Percentiles rank a stretch among this genome's conserved stretches.
Conservation (phyloP, 64 coral and sea anemone species). For the Acropora tenuis region DNA sequence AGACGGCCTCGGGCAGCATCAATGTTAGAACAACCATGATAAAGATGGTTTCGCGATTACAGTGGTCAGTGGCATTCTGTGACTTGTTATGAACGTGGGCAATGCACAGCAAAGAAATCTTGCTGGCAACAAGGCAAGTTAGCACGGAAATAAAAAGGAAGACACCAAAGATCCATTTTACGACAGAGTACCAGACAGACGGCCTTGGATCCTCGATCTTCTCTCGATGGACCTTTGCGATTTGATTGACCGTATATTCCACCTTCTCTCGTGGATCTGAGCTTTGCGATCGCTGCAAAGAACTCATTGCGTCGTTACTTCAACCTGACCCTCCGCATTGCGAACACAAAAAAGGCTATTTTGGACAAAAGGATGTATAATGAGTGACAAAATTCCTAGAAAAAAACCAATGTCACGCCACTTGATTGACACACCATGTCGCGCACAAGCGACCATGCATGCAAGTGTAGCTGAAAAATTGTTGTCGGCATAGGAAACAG, state of each 20-base stretch:
- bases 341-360: background rate
- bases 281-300: background rate
- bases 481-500: too few relatives aligned
- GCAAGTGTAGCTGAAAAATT: too few relatives aligned
- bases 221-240: slow-evolving; percentile 70
- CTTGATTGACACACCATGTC: too few relatives aligned
- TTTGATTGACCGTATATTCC: slow-evolving; percentile 59
- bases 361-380: too few relatives aligned
- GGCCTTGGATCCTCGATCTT: slow-evolving; percentile 60
- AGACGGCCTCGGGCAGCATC: slow-evolving; percentile 57
- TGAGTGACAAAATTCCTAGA: background rate
- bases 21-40: slow-evolving; percentile 65
- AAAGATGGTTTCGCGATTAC: slow-evolving; percentile 40
- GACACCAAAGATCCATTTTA: slow-evolving; percentile 69
- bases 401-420: background rate
- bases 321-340: background rate
- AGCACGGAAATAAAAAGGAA: slow-evolving; percentile 61
- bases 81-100: background rate
- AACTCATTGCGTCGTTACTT: background rate
- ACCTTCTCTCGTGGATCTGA: background rate
- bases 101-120: slow-evolving; percentile 77
- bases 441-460: too few relatives aligned
- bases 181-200: slow-evolving; percentile 51
- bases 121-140: slow-evolving; percentile 76
- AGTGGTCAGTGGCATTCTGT: background rate